Percentiles rank a stretch among this genome's conserved stretches.
Conservation (phyloP, 2,888 invertebrate genomes). For the Drosophila robusta region DNA sequence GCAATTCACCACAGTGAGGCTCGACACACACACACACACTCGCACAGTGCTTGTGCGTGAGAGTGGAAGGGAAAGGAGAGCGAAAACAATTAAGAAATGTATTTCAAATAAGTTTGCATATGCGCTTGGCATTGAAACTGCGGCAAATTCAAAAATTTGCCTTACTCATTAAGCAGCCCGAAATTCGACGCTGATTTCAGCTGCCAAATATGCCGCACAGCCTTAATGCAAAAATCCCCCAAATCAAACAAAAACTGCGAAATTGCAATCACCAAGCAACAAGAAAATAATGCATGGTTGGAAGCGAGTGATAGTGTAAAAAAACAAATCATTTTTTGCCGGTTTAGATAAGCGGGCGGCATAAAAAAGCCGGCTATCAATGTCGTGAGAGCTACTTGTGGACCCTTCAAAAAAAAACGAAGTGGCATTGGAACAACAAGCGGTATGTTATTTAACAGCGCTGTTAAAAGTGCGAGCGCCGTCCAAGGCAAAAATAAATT, state of each 20-base stretch:
- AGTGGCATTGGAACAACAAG: slow-evolving; percentile 36
- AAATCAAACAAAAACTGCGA: slow-evolving; percentile 15
- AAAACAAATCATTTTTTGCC: slow-evolving; percentile 57
- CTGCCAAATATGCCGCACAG: slow-evolving; percentile 40
- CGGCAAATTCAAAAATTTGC: slow-evolving; percentile 36
- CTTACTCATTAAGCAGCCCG: slow-evolving; percentile 39
- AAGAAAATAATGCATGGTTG: slow-evolving; percentile 16
- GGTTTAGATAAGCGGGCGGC: slow-evolving; percentile 68
- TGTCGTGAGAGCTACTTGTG: slow-evolving; percentile 12
- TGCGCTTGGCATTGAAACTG: slow-evolving; percentile 59
- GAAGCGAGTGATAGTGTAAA: slow-evolving; percentile 25
- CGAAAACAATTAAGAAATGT: slow-evolving; percentile 21
- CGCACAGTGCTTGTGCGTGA: background rate
- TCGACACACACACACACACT: slow-evolving; percentile 6
- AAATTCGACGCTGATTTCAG: slow-evolving; percentile 51
- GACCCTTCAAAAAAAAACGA: slow-evolving; percentile 9
- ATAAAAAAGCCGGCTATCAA: slow-evolving; percentile 56
- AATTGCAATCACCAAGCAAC: slow-evolving; percentile 14
- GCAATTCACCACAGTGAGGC: slow-evolving; percentile 60
- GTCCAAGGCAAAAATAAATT: slow-evolving; percentile 63
- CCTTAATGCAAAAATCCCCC: slow-evolving; percentile 14
- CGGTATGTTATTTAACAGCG: slow-evolving; percentile 33
- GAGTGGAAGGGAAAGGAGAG: slow-evolving; percentile 27
- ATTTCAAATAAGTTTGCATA: slow-evolving; percentile 31
- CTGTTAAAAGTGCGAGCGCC: slow-evolving; percentile 58